These are phyloP conservation scores for Parus major DNA, from an alignment of 2,113 vertebrate genomes.

Conservation along the genomic window DNA sequence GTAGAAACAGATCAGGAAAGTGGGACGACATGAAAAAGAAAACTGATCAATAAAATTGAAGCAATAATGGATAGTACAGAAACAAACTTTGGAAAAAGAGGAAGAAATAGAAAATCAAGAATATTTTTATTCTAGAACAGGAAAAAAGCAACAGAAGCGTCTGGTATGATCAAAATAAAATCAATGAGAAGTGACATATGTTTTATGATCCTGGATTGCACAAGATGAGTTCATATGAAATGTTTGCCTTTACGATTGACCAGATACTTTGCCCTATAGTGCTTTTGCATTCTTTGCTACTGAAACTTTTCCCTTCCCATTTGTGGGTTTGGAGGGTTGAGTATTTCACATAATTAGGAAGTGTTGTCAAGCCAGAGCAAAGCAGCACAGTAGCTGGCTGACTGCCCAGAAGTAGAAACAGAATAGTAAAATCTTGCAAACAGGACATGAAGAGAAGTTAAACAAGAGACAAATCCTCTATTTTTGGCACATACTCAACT, in stretches of 20 bases:
- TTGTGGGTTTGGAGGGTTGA: neutral
- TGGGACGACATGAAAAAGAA: neutral
- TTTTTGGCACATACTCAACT: slow-evolving; percentile 44
- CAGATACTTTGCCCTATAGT: neutral
- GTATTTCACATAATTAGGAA: slow-evolving; percentile 61
- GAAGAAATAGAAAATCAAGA: neutral
- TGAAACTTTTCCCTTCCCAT: slow-evolving; percentile 22
- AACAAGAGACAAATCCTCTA: slow-evolving; percentile 54
- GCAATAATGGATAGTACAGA: neutral
- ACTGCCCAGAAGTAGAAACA: slow-evolving; percentile 51
- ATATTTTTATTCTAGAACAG: neutral
- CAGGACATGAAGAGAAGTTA: slow-evolving; percentile 60
- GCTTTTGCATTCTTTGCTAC: neutral
- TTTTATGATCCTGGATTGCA: neutral
- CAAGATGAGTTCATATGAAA: neutral
- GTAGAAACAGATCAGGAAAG: neutral
- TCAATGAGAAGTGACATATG: neutral
- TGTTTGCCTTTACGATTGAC: slow-evolving; percentile 26
- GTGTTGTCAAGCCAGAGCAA: slow-evolving; percentile 51
- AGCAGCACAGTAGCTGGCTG: slow-evolving; percentile 40
- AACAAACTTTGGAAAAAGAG: neutral
- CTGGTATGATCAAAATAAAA: slow-evolving; percentile 16
- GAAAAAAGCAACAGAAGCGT: neutral
- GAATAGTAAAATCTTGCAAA: slow-evolving; percentile 65
- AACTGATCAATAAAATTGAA: neutral